Percentiles rank a stretch among this genome's conserved stretches.
phyloP scores from a whole-genome alignment of 2,797 vertebrate genomes.

The Masticophis lateralis region DNA sequence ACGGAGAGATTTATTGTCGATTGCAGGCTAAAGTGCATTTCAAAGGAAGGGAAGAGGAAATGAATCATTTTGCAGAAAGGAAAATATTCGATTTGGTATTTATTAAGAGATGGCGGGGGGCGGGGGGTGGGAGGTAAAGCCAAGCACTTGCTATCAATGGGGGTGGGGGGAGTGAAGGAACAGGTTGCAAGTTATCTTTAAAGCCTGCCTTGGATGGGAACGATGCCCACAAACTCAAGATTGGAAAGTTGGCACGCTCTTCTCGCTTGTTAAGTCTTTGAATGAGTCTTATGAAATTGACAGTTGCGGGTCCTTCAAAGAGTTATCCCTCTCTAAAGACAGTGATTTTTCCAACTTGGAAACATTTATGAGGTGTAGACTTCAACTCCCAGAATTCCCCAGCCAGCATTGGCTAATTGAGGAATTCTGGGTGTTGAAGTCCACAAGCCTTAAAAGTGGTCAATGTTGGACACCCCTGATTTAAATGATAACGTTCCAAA shows the following conservation, averaged over 20 bases:
- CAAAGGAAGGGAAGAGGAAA: conserved; percentile 50
- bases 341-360: no score
- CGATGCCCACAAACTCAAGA: not conserved
- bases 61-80: conserved; percentile 55
- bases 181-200: not conserved
- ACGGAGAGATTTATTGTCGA: conserved; percentile 44
- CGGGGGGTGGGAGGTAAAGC: not conserved
- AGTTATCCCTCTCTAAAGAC: no score
- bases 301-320: not conserved
- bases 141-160: conserved; percentile 24
- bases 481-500: not conserved
- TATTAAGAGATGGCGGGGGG: conserved; percentile 41
- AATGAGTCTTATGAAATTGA: not conserved
- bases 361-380: not conserved
- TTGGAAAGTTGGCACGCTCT: not conserved
- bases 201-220: not conserved
- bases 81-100: conserved; percentile 54
- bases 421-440: not conserved
- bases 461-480: not conserved
- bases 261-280: not conserved
- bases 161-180: not conserved
- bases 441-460: not conserved
- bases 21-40: conserved; percentile 36
- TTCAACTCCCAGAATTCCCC: not conserved
- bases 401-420: not conserved